phyloP scores from a whole-genome alignment of 2,113 vertebrate genomes.

The Phocoena phocoena region DNA sequence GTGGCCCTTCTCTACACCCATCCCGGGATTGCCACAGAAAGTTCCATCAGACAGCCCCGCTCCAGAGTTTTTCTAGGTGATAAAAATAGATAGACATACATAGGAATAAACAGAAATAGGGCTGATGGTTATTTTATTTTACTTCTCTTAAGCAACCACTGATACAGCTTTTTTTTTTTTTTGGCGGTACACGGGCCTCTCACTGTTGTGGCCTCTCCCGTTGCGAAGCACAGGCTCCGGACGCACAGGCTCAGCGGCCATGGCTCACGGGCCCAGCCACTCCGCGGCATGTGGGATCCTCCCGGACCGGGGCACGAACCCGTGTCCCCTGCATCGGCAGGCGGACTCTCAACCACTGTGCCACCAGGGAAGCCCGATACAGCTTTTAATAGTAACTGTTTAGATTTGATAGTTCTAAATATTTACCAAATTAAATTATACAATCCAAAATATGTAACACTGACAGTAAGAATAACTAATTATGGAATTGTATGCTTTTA shows the following conservation, averaged over 20 bases:
- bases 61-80: not conserved
- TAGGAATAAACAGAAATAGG: not conserved
- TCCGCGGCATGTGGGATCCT: too few relatives aligned
- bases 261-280: too few relatives aligned
- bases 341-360: too few relatives aligned
- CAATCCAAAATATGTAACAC: not conserved
- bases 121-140: not conserved
- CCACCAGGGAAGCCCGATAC: too few relatives aligned
- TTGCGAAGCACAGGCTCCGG: too few relatives aligned
- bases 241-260: too few relatives aligned
- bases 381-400: not conserved
- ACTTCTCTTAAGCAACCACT: not conserved
- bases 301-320: too few relatives aligned
- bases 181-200: fast-evolving
- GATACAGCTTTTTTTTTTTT: not conserved
- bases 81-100: not conserved
- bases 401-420: not conserved
- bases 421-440: not conserved
- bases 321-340: too few relatives aligned
- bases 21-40: not conserved
- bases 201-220: too few relatives aligned
- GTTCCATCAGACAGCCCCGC: not conserved
- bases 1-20: not conserved
- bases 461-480: not conserved
- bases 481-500: not conserved